These are phyloP conservation scores for Stramonita haemastoma DNA, from an alignment of 2,888 invertebrate species.

Conservation along the genomic window DNA sequence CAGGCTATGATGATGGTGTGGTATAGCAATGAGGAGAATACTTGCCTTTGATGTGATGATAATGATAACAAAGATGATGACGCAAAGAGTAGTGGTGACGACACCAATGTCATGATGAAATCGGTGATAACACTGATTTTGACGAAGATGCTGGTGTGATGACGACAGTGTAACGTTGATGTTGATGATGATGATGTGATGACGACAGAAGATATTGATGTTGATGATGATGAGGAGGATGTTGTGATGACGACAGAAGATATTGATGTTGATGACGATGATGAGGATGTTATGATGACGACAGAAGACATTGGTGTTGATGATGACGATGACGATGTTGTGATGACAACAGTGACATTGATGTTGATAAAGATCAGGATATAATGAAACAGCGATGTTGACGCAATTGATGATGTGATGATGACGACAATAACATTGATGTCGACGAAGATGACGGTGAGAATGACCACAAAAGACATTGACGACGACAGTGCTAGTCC, in stretches of 20 bases:
- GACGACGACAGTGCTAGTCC: background rate
- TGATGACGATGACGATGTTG: background rate
- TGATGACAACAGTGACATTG: background rate
- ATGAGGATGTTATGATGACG: background rate
- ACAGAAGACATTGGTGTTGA: background rate
- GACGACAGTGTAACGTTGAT: background rate
- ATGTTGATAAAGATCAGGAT: no score
- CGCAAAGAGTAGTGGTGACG: no score
- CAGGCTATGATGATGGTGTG: no score
- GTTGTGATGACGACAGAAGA: background rate
- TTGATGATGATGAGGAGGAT: background rate
- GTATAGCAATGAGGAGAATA: no score
- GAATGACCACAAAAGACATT: background rate
- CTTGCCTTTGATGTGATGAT: no score
- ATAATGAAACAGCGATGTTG: no score
- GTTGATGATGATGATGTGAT: background rate
- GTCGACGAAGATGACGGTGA: background rate
- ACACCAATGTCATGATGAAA: no score
- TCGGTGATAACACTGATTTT: no score
- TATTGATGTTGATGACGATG: background rate
- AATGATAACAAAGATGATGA: no score
- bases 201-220: background rate
- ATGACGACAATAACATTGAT: background rate
- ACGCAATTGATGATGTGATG: background rate
- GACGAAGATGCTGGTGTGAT: no score